Base-by-base conservation (phyloP, 2,888 invertebrate species). In the Polymixis flavicincta region DNA sequence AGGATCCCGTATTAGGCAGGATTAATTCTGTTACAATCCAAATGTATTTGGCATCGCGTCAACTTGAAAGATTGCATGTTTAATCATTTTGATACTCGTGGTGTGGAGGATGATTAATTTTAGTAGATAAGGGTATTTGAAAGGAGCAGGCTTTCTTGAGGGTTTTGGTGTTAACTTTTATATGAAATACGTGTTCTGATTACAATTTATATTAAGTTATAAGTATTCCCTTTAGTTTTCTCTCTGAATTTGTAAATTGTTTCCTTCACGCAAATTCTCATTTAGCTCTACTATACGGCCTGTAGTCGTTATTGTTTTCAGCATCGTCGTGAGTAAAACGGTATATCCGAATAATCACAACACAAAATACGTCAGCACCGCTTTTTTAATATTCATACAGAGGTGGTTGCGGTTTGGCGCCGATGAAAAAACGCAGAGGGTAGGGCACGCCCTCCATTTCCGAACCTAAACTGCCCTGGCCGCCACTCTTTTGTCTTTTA, bases 401-500 rank as follows among this genome's bases (percentile, higher is more conserved):
- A 93, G 92, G 91, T 92, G 89, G 89, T 90, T 86, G 89, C 88
- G 91, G 92, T 91, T 90, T 90, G 86, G 90, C 83, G 87, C 88
- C 89, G 88, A 89, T 92, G 91, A 91, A 93, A 94, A 93, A 92
- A 92, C 89, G 89, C 86, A 89, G 89, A 90, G 89, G 88, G 89
- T 82, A 78, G 89, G 93, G 91, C 92, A 92, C 93, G 92, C 93
- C 94, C 93, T 92, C 93, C 90, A 94, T 95, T 96, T 95, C 95
- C 95, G 93, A 94, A 90, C 90, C 93, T 93, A 94, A 94, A 93
- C 95, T 94, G 94, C 93, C 94, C 93, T 89, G 91, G 91, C 91
- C 94, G 93, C 92, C 91, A 93, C 93, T 95, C 95, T 96, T 96
- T 96, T 96, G 96, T 96, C 95, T 95, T 95, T 95, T 96, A 95